Conservation (phyloP, 2,888 invertebrate genomes). For the Mimas tiliae region DNA sequence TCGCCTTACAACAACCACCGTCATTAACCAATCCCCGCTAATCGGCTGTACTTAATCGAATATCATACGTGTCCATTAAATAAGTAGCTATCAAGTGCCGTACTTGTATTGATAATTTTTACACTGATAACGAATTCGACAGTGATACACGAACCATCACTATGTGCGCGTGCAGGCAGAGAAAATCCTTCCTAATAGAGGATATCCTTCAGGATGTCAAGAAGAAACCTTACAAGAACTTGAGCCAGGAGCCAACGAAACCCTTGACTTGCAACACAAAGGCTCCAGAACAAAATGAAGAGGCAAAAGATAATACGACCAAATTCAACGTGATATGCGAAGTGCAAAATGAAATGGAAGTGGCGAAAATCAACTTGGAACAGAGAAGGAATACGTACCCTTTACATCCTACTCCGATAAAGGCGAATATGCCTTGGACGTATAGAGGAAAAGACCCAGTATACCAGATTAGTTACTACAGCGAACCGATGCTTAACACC, state of each 20-base stretch:
- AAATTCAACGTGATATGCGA: constrained; percentile 44
- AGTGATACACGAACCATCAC: constrained; percentile 61
- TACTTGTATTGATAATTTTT: constrained; percentile 62
- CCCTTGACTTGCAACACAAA: constrained; percentile 52
- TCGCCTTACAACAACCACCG: background rate
- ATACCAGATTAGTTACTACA: constrained; percentile 63
- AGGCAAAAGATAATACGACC: constrained; percentile 25
- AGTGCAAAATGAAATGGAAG: constrained; percentile 57
- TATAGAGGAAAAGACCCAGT: constrained; percentile 59
- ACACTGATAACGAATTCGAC: constrained; percentile 71
- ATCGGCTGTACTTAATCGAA: constrained; percentile 49
- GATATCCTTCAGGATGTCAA: constrained; percentile 69
- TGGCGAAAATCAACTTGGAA: constrained; percentile 55
- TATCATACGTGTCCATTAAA: constrained; percentile 78
- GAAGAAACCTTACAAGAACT: constrained; percentile 59
- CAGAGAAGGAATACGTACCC: constrained; percentile 71
- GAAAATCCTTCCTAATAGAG: constrained; percentile 74
- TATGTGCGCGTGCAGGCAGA: constrained; percentile 79
- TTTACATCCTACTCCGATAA: constrained; percentile 68
- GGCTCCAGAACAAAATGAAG: constrained; percentile 24
- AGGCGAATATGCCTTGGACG: constrained; percentile 61
- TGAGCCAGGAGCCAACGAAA: constrained; percentile 59
- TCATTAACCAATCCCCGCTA: constrained; percentile 19
- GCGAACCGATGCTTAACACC: constrained; percentile 65
- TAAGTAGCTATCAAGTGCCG: constrained; percentile 81